phyloP scores from a whole-genome alignment of 2,888 invertebrate species.

The Atethmia centrago region DNA sequence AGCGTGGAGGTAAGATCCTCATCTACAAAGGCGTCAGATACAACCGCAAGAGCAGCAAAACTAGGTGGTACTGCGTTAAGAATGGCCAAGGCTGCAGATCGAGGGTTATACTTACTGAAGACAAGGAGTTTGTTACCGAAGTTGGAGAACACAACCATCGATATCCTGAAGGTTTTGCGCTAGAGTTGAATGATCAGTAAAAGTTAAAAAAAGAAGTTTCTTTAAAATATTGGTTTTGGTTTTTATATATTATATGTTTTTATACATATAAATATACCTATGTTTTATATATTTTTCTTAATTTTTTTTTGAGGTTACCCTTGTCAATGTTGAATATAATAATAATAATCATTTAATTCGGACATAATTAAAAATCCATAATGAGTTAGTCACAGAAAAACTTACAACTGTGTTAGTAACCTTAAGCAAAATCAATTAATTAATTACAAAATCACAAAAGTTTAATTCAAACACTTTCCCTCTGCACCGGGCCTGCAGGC shows the following conservation, averaged over 20 bases:
- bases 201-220: no score
- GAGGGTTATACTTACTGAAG: constrained; percentile 56
- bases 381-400: no score
- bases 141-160: constrained; percentile 67
- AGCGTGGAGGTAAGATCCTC: constrained; percentile 56
- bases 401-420: no score
- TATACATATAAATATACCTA: no score
- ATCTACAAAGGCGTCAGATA: constrained; percentile 61
- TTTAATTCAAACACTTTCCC: no score
- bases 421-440: no score
- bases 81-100: constrained; percentile 70
- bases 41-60: constrained; percentile 61
- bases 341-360: no score
- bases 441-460: no score
- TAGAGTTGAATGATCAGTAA: background rate
- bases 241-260: no score
- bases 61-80: constrained; percentile 76
- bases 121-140: constrained; percentile 53
- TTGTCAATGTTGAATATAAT: no score
- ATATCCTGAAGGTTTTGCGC: background rate
- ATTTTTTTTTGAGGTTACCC: background rate
- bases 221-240: background rate
- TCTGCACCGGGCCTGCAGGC: no score
- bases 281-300: background rate
- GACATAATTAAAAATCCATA: no score